Evolutionary conservation across 2,888 invertebrate genomes (phyloP), one percentile per base, ranked within the genome.

Genomic region (Salpingus planirostris): DNA sequence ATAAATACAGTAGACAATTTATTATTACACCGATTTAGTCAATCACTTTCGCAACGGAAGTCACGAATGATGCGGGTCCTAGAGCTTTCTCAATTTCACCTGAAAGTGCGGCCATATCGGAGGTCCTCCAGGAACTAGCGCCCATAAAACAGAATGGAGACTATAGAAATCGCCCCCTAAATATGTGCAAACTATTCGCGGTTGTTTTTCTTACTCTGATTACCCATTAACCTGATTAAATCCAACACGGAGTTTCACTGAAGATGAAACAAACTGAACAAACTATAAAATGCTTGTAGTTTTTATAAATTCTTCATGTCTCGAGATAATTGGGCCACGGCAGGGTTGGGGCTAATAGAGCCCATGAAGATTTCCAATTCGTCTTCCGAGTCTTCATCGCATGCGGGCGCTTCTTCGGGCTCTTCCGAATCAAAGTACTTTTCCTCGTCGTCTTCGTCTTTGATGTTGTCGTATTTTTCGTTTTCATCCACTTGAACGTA

Each of bases 381-480:
- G 62, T 85, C 85, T 50, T 73, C 73, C 10, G 59, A 59, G 40
- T 55, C 54, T 15, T 51, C 52, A 11, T 40, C 32, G 15, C 39
- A 43, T 12, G 42, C 52, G 26, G 51, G 50, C 21, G 54, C 46
- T 23, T 67, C 67, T 43, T 79, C 77, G 43, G 81, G 78, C 13
- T 76, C 74, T 59, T 89, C 89, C 2, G 80, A 78, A 60, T 90
- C 89, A 67, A 93, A 93, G 61, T 93, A 93, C 55, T 78, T 80
- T 49, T 93, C 92, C 63, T 93, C 89, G 44, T 80, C 84, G 64
- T 93, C 92, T 36, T 78, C 63, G 30, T 82, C 72, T 36, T 80
- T 79, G 40, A 81, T 59, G 49, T 78, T 74, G 62, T 93, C 92
- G 62, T 84, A 85, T 30, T 78, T 78, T 24, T 80, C 74, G 66